Percentiles rank a stretch among this genome's conserved stretches.
Conservation (phyloP, 2,797 vertebrate species). For the Zenarchopterus dispar region DNA sequence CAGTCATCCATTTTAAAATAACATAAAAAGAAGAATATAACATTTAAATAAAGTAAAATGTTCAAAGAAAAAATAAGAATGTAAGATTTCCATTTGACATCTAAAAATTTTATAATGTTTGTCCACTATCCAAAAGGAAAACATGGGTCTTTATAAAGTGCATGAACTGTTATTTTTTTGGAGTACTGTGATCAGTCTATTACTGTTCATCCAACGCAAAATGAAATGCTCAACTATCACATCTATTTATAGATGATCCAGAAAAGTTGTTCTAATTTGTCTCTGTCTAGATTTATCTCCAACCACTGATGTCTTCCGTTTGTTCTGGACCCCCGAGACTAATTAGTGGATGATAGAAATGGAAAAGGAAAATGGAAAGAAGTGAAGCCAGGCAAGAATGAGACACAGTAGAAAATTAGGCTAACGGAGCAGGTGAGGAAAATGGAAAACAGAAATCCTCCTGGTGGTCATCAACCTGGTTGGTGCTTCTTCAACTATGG, state of each 20-base stretch:
- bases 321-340: conserved; percentile 62
- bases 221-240: conserved; percentile 23
- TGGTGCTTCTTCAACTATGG: conserved; percentile 1
- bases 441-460: conserved; percentile 17
- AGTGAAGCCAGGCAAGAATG: conserved; percentile 33
- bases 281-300: conserved; percentile 70
- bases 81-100: no score
- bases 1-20: no score
- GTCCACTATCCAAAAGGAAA: not conserved
- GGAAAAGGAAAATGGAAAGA: conserved; percentile 31
- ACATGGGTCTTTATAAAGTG: not conserved
- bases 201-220: conserved; percentile 26
- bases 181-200: no score
- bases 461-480: conserved; percentile 12
- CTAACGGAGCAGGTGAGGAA: conserved; percentile 1
- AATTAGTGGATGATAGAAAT: conserved; percentile 70
- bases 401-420: conserved; percentile 3
- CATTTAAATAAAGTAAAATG: no score
- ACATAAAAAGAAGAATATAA: no score
- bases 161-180: conserved; percentile 30
- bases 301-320: conserved; percentile 59
- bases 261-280: conserved; percentile 74
- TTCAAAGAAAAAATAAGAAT: no score
- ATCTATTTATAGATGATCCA: conserved; percentile 71
- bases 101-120: no score